Conservation (phyloP, 2,113 vertebrate genomes). For the Loxodonta africana region DNA sequence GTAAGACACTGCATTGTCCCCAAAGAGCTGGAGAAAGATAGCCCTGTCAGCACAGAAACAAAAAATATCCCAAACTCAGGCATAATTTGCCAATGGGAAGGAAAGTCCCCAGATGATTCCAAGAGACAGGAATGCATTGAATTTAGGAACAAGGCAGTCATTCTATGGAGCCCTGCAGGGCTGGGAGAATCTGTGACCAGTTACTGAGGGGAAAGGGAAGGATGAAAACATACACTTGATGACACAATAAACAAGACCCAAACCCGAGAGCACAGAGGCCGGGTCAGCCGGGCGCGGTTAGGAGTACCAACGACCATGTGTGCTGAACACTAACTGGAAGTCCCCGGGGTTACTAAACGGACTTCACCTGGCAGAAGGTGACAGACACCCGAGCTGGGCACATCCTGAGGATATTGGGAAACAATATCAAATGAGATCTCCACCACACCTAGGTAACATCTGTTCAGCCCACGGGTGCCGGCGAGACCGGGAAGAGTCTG, state of each 20-base stretch:
- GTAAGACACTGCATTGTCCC: neutral
- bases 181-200: neutral
- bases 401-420: neutral
- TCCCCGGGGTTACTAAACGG: neutral
- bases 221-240: conserved; percentile 30
- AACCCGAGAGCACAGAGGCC: neutral
- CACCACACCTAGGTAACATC: conserved; percentile 46
- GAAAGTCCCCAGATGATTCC: conserved; percentile 59
- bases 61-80: conserved; percentile 27
- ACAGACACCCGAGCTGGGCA: conserved; percentile 11
- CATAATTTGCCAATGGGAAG: neutral
- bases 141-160: conserved; percentile 36
- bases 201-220: neutral
- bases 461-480: conserved; percentile 59
- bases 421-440: conserved; percentile 29
- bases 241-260: neutral
- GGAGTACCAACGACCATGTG: neutral
- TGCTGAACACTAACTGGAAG: neutral
- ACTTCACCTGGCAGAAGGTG: conserved; percentile 60
- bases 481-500: neutral
- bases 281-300: neutral
- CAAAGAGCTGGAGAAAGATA: neutral
- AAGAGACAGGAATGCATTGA: neutral
- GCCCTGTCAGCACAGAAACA: conserved; percentile 27
- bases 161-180: neutral